phyloP scores from a whole-genome alignment of 2,113 vertebrate species.

The Rallus limicola region DNA sequence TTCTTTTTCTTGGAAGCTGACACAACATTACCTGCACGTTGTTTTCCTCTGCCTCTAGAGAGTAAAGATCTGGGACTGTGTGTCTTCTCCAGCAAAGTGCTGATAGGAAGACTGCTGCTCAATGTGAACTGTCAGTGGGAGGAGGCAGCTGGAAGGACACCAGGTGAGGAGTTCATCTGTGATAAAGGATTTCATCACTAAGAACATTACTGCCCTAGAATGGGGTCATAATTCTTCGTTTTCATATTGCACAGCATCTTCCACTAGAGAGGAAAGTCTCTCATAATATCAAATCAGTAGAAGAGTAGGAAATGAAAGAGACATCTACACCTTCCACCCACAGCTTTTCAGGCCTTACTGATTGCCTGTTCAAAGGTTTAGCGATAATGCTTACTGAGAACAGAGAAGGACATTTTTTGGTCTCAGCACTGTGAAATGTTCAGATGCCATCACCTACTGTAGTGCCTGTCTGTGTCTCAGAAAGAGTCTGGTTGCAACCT shows the following conservation, averaged over 20 bases:
- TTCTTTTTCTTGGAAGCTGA: neutral
- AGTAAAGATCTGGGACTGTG: neutral
- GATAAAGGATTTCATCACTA: neutral
- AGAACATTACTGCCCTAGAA: neutral
- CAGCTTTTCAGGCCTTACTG: neutral
- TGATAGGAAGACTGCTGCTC: neutral
- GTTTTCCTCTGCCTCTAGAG: neutral
- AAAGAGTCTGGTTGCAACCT: neutral
- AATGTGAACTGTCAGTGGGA: neutral
- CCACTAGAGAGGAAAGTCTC: neutral
- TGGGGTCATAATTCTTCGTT: neutral
- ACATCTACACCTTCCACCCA: neutral
- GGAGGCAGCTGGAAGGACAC: neutral
- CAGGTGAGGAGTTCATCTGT: neutral
- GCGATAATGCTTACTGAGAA: neutral
- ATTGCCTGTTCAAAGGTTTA: neutral
- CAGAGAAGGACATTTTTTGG: neutral
- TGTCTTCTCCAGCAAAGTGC: neutral
- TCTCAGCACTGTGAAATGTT: neutral
- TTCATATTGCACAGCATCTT: neutral
- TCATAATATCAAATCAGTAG: neutral
- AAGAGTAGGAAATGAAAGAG: neutral
- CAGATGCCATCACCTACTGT: neutral
- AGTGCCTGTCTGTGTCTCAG: neutral
- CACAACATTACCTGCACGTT: neutral